Evolutionary conservation across 1,140 invertebrate species (phyloP).

Genomic region (Ceratoteleas bidentatus): DNA sequence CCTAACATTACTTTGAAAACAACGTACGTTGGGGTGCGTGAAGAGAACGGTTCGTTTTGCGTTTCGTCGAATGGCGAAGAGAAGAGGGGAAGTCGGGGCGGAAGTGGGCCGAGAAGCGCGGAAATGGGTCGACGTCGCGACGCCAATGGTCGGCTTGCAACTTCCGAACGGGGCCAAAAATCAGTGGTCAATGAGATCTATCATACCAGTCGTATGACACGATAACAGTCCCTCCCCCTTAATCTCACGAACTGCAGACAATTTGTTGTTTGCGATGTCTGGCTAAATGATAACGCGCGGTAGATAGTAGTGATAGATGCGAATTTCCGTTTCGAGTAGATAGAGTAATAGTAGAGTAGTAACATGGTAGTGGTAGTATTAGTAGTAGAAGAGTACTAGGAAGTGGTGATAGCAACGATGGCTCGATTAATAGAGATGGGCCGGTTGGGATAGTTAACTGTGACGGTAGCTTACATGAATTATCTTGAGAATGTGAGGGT

Average conservation of each 20-base stretch:
- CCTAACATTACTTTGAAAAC: neutral
- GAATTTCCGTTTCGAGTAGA: slow-evolving; percentile 60
- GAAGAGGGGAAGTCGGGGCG: no score
- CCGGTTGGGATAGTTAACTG: slow-evolving; percentile 67
- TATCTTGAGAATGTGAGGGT: slow-evolving; percentile 64
- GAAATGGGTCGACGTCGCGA: slow-evolving; percentile 28
- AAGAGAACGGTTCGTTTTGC: slow-evolving; percentile 49
- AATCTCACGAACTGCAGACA: slow-evolving; percentile 32
- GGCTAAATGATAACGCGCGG: slow-evolving; percentile 69
- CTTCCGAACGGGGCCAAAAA: slow-evolving; percentile 65
- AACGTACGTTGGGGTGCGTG: neutral
- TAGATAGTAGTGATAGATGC: slow-evolving; percentile 60
- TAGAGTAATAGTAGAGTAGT: slow-evolving; percentile 66
- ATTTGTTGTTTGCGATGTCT: slow-evolving; percentile 52
- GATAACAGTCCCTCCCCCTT: slow-evolving; percentile 46
- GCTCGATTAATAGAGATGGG: slow-evolving; percentile 62
- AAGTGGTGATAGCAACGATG: slow-evolving; percentile 60
- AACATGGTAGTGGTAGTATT: slow-evolving; percentile 56
- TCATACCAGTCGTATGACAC: slow-evolving; percentile 70
- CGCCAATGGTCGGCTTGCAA: slow-evolving; percentile 24
- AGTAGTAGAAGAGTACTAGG: slow-evolving; percentile 61
- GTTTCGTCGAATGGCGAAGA: no score
- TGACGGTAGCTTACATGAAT: slow-evolving; percentile 71
- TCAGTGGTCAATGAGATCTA: slow-evolving; percentile 80
- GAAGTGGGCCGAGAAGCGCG: no score